Evolutionary conservation across 2,113 vertebrate species (phyloP), one percentile per base, ranked within the genome.

Genomic region (Hippocampus mohnikei): DNA sequence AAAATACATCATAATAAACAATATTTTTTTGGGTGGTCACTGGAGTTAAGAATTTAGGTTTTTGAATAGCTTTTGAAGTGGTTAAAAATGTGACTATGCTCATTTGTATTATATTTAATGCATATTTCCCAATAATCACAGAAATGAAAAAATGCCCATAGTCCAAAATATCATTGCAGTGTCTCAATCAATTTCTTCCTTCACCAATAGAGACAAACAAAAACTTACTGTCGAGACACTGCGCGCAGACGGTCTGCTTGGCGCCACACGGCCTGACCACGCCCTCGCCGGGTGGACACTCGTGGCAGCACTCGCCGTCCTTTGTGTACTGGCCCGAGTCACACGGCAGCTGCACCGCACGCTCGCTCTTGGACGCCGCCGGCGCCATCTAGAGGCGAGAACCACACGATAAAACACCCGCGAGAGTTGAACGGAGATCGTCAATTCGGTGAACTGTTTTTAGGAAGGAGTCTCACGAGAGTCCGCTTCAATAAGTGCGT

Each of bases 201-300:
- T 37, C 33, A 37, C 33, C 33, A 6, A 37, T 37, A 37, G 5
- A 37, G 33, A 37, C 33, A 37, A 23, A 12, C 53, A 11, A 33
- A 16, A 83, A 98, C 97, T 98, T 88, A 99, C 97, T 98, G 93
- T 99, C 97, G 88, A 96, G 84, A 88, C 97, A 99, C 80, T 94
- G 94, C 75, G 92, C 76, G 1, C 97, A 99, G 71, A 93, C 85
- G 0, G 96, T 98, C 90, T 98, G 96, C 71, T 91, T 92, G 55
- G 73, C 83, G 29, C 93, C 95, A 0, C 97, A 99, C 21, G 84
- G 84, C 79, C 87, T 89, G 75, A 87, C 80, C 73, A 98, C 92
- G 0, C 97, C 97, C 74, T 99, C 97, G 0, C 97, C 96, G n/a
- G 95, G 90, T 71, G 93, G 94, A 81, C 96, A 99, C 80, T 93